Evolutionary conservation across 2,888 invertebrate genomes (phyloP).

Genomic region (Trilocha varians): DNA sequence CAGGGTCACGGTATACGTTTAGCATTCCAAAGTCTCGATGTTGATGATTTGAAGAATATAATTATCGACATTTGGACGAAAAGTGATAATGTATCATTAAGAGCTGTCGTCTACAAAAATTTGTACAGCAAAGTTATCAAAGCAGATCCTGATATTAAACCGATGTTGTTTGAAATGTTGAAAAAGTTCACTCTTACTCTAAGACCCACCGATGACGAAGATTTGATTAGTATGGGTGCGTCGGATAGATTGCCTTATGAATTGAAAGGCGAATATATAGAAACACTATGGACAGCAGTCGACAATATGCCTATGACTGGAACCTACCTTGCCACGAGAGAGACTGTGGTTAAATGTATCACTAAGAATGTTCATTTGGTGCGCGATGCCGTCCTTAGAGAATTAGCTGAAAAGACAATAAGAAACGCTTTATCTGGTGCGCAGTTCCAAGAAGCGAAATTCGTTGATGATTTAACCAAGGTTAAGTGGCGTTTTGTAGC

Average conservation of each 20-base stretch:
- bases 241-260: conserved; percentile 19
- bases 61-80: conserved; percentile 29
- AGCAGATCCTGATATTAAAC: conserved; percentile 13
- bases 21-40: conserved; percentile 33
- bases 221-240: conserved; percentile 23
- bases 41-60: conserved; percentile 25
- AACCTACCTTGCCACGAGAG: conserved; percentile 19
- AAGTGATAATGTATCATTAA: conserved; percentile 34
- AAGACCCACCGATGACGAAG: conserved; percentile 32
- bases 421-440: background rate
- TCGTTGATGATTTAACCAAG: conserved; percentile 13
- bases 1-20: conserved; percentile 42
- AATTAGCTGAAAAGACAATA: background rate
- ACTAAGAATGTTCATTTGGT: conserved; percentile 17
- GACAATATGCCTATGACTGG: conserved; percentile 24
- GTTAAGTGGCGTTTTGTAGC: conserved; percentile 26
- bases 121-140: conserved; percentile 23
- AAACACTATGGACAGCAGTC: conserved; percentile 29
- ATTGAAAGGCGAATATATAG: conserved; percentile 21
- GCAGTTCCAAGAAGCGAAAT: background rate
- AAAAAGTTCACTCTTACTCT: conserved; percentile 28
- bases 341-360: conserved; percentile 20
- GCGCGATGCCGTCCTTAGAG: conserved; percentile 5
- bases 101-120: conserved; percentile 29
- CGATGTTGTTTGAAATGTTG: conserved; percentile 27